These are phyloP conservation scores for Galaxias olidus DNA, from an alignment of 2,797 vertebrate species.

Conservation along the genomic window DNA sequence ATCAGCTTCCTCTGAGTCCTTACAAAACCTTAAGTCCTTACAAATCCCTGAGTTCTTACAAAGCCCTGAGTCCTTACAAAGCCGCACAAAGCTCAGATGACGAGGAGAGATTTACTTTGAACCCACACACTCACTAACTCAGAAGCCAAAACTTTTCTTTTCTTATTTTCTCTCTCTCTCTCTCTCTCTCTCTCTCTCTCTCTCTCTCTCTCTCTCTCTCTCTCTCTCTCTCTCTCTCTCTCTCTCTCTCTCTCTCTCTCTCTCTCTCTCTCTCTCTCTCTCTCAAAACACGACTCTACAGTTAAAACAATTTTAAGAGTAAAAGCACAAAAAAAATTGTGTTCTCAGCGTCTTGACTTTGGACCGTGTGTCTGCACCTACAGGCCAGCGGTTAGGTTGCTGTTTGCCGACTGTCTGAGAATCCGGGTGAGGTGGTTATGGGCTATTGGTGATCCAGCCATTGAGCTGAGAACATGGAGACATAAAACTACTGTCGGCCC, in stretches of 20 bases:
- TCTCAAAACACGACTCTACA: too few relatives aligned
- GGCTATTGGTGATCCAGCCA: conserved; percentile 8
- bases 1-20: too few relatives aligned
- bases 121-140: conserved; percentile 9
- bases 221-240: too few relatives aligned
- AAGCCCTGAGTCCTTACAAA: conserved; percentile 8
- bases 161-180: too few relatives aligned
- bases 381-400: too few relatives aligned
- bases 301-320: too few relatives aligned
- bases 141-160: background rate
- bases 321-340: too few relatives aligned
- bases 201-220: too few relatives aligned
- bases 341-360: conserved; percentile 27
- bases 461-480: background rate
- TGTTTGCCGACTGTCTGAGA: conserved; percentile 58
- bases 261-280: too few relatives aligned
- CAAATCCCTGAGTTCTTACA: conserved; percentile 9
- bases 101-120: conserved; percentile 8
- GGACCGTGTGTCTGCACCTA: conserved; percentile 14
- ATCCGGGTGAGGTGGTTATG: conserved; percentile 40
- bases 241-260: too few relatives aligned
- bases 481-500: background rate
- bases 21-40: too few relatives aligned
- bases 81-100: conserved; percentile 28
- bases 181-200: too few relatives aligned